Evolutionary conservation across 2,113 vertebrate genomes (phyloP).

Genomic region (Sisor rabdophorus): DNA sequence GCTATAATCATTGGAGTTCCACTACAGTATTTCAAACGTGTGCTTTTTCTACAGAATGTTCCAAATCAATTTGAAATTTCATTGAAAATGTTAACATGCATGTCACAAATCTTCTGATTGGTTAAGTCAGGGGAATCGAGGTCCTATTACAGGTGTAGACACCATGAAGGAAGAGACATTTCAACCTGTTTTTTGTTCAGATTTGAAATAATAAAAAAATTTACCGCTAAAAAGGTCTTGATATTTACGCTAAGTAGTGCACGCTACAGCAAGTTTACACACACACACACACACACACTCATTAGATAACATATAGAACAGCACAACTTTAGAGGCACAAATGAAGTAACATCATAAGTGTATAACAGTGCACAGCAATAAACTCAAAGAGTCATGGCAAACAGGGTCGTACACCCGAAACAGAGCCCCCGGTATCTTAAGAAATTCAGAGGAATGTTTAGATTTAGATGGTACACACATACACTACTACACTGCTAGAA

Average conservation of each 20-base stretch:
- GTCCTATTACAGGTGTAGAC: conserved; percentile 35
- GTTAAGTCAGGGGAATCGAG: conserved; percentile 9
- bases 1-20: conserved; percentile 47
- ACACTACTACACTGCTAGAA: not conserved
- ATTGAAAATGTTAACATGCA: conserved; percentile 44
- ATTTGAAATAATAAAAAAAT: conserved; percentile 5
- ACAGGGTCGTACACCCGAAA: not conserved
- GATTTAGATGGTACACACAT: not conserved
- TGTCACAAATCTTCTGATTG: conserved; percentile 30
- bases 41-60: conserved; percentile 55
- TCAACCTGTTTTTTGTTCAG: not conserved
- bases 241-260: not conserved
- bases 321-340: conserved; percentile 18
- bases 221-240: not conserved
- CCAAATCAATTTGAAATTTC: conserved; percentile 41
- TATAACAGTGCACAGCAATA: conserved; percentile 24
- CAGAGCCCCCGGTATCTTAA: not conserved
- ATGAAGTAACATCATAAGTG: conserved; percentile 10
- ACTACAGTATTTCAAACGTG: conserved; percentile 52
- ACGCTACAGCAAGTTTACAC: conserved; percentile 20
- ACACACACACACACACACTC: conserved; percentile 17
- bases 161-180: conserved; percentile 28
- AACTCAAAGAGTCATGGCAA: conserved; percentile 16
- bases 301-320: conserved; percentile 16
- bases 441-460: not conserved